Base-by-base conservation (phyloP, 53 echinoderm and acorn worm species). In the Mesocentrotus franciscanus region DNA sequence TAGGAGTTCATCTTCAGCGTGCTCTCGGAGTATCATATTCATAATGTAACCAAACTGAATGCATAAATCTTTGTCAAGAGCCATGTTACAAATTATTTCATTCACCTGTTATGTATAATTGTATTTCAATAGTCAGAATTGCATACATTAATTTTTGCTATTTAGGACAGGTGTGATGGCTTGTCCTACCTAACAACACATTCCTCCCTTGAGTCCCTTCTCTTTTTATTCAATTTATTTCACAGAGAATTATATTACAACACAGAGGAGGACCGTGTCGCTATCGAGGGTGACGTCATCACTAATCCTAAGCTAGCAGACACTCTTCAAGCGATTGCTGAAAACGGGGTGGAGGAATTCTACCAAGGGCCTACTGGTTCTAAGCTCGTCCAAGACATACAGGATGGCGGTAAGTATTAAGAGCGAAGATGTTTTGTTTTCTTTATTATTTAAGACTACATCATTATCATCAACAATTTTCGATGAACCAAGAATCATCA, bases 261-360 rank as follows among this genome's bases (percentile, higher is more conserved):
- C 56, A 20, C 90, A 14, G 90, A 58, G 29, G 90, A 90, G 90
- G 60, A 58, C 11, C 90, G 90, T 11, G 90, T 90, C 8, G 58
- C 58, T 60, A 60, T 60, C 12, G 90, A 92, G 42, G 97, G 97
- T 56, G 97, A 97, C 58, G 81, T 89, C 55, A 81, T 97, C 39
- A 92, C 78, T n/a, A 89, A 95, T 9, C 96, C 93, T 0, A 89
- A 71, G 39, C 93, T 96, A 85, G 94, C 96, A 39, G 89, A 95
- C 76, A 97, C 97, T n/a, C 96, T 97, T 1, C 93, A 91, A 36
- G 90, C 81, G 10, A 97, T 97, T 59, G 96, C 97, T 27, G 85
- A 93, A 15, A 35, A 96, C 24, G 97, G 97, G 2, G 61, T 71
- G 2, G 24, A 96, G 12, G 96, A 89, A 13, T 96, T 97, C 90